Percentiles rank a stretch among this genome's conserved stretches.
Conservation (phyloP, 2,888 invertebrate species). For the Erpobdella octoculata region DNA sequence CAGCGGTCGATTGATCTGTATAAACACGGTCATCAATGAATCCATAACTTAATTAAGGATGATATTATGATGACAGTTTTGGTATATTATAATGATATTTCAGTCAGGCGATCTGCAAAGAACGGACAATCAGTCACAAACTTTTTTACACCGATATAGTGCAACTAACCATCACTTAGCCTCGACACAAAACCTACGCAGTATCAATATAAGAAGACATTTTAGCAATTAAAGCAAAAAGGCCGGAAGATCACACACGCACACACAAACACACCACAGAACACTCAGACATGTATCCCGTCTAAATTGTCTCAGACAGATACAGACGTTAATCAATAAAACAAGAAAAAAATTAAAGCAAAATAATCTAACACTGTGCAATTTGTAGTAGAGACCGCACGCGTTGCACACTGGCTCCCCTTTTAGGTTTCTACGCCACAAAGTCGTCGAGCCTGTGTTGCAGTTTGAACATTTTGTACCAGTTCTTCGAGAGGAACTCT, state of each 20-base stretch:
- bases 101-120: too few species aligned
- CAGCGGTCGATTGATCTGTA: conserved; percentile 19
- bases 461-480: conserved; percentile 28
- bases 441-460: conserved; percentile 23
- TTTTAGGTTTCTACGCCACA: conserved; percentile 28
- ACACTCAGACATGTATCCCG: too few species aligned
- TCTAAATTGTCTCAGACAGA: too few species aligned
- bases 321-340: background rate
- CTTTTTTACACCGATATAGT: background rate
- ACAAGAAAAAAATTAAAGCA: background rate
- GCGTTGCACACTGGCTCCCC: conserved; percentile 32
- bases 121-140: too few species aligned
- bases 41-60: too few species aligned
- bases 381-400: conserved; percentile 32
- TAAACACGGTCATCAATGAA: too few species aligned
- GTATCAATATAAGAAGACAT: background rate
- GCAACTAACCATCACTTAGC: background rate
- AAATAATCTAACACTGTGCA: conserved; percentile 26
- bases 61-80: too few species aligned
- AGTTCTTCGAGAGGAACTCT: conserved; percentile 17
- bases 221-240: background rate
- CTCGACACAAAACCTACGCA: background rate
- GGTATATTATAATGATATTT: too few species aligned
- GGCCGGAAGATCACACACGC: too few species aligned
- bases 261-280: too few species aligned